Percentiles rank a stretch among this genome's conserved stretches.
Evolutionary conservation across 2,113 vertebrate species (phyloP).

Genomic region (Heterotis niloticus): DNA sequence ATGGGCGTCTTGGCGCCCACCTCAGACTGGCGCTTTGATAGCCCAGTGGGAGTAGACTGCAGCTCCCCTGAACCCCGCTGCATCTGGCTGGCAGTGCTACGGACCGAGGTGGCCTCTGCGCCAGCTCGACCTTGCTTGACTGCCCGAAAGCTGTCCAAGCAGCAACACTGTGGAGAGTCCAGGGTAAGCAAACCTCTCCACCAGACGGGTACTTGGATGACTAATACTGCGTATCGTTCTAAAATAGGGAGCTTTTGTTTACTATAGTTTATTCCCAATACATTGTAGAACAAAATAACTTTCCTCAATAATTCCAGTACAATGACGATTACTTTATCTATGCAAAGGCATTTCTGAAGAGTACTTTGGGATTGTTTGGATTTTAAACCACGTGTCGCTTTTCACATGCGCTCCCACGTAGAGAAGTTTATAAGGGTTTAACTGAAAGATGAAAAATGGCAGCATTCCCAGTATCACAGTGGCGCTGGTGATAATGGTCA

Average conservation of each 20-base stretch:
- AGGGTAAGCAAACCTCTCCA: conserved; percentile 8
- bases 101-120: conserved; percentile 38
- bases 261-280: too few relatives aligned
- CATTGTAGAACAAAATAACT: too few relatives aligned
- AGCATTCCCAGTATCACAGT: neutral
- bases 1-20: conserved; percentile 49
- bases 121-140: conserved; percentile 22
- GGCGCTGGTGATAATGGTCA: neutral
- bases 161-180: neutral
- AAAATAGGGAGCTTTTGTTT: too few relatives aligned
- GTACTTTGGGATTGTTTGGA: too few relatives aligned
- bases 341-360: too few relatives aligned
- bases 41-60: conserved; percentile 85
- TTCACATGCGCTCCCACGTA: too few relatives aligned
- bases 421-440: too few relatives aligned
- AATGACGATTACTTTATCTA: too few relatives aligned
- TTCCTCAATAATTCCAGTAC: too few relatives aligned
- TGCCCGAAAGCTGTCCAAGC: neutral
- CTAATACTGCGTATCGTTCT: neutral
- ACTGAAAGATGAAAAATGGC: neutral
- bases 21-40: conserved; percentile 71
- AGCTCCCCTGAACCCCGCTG: conserved; percentile 81
- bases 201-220: neutral
- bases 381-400: too few relatives aligned
- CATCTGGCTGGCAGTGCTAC: conserved; percentile 79